phyloP scores from a whole-genome alignment of 1,140 invertebrate genomes.

The Sitophilus oryzae region DNA sequence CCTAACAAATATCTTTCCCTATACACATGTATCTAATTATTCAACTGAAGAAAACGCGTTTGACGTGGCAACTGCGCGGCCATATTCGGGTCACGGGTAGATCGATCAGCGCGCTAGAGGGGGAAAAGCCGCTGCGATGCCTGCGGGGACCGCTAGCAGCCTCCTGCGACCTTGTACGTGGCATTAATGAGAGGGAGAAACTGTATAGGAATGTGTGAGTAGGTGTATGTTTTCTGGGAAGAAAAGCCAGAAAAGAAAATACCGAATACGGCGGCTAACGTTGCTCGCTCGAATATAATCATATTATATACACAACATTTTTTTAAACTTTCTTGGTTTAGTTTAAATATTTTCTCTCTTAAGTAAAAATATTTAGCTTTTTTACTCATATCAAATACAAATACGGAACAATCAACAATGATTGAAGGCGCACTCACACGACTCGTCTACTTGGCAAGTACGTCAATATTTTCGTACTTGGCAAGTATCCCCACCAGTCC shows the following conservation, averaged over 20 bases:
- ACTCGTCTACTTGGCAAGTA: too few relatives aligned
- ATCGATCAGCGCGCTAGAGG: conserved; percentile 19
- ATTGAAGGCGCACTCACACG: too few relatives aligned
- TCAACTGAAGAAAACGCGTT: too few relatives aligned
- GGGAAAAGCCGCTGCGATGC: background rate
- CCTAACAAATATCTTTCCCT: too few relatives aligned
- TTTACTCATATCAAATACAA: too few relatives aligned
- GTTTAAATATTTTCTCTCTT: background rate
- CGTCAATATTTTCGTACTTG: too few relatives aligned
- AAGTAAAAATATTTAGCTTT: too few relatives aligned
- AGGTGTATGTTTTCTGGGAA: background rate
- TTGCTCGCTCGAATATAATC: background rate
- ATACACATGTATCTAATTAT: too few relatives aligned
- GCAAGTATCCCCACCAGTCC: too few relatives aligned
- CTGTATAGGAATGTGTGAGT: too few relatives aligned
- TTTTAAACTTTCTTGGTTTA: background rate
- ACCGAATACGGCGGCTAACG: background rate
- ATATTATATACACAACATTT: background rate
- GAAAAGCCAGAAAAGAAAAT: too few relatives aligned
- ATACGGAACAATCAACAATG: too few relatives aligned
- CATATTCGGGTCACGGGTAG: conserved; percentile 25
- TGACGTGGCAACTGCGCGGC: conserved; percentile 15
- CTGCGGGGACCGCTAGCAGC: conserved; percentile 12
- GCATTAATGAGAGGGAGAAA: conserved; percentile 15
- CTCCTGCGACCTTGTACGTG: conserved; percentile 23